Evolutionary conservation across 1,140 invertebrate genomes (phyloP), one percentile per base, ranked within the genome.

Genomic region (Lordiphosa clarofinis): DNA sequence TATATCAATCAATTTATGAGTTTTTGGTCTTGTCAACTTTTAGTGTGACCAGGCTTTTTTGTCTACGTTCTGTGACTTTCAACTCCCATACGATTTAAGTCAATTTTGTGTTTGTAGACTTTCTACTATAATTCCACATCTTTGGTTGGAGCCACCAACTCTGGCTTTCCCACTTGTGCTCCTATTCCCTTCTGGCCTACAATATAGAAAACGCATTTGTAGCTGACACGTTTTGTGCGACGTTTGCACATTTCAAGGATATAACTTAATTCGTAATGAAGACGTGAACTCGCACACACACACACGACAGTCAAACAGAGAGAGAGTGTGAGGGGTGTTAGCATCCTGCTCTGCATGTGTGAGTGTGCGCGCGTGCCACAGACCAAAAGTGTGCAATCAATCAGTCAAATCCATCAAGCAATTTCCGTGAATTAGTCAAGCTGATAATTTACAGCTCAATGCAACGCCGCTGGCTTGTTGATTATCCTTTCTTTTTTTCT

Each of bases 221-320:
- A 54, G 24, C 39, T 24, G 40, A 63, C 76, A 84, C 72, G 78
- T 84, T 76, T 62, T 56, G 56, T 58, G 59, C 72, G 56, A 76
- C 76, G 76, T 84, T 81, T 81, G 76, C 78, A 72, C 76, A 81
- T 81, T 81, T 70, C 67, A 74, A 84, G 76, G 78, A 84, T 79
- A 75, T 82, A 81, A 76, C 63, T 73, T 84, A 66, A 82, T 81
- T 74, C 72, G 79, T 84, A 81, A 81, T 84, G 76, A 73, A 84
- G 72, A 81, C 76, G 70, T 68, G 72, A 66, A 52, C 60, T 54
- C 65, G 54, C 53, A 60, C 49, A 52, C 19, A 4, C 53, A 39
- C 9, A n/a, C 43, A 13, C 24, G 37, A 21, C 44, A n/a, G n/a
- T n/a, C 24, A 43, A 5, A 40, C 28, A 35, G 13, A 33, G 13